phyloP scores from a whole-genome alignment of 2,113 vertebrate genomes.

The Excalfactoria chinensis region DNA sequence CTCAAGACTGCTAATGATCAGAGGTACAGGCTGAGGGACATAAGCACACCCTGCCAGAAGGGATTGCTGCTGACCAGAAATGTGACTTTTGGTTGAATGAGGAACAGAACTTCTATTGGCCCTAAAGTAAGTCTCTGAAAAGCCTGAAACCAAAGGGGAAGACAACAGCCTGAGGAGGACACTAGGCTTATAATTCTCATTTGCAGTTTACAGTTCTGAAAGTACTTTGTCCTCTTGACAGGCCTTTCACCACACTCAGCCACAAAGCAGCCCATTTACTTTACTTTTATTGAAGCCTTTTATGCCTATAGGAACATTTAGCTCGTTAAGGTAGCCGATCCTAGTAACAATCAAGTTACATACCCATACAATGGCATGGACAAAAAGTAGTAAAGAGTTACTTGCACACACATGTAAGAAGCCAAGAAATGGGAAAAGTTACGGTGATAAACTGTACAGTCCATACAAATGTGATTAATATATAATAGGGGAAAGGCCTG shows the following conservation, averaged over 20 bases:
- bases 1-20: not conserved
- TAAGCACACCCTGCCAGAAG: not conserved
- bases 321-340: not conserved
- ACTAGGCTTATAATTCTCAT: slow-evolving; percentile 3
- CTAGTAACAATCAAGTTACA: not conserved
- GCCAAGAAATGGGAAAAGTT: not conserved
- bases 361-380: not conserved
- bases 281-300: not conserved
- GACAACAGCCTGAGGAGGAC: not conserved
- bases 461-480: not conserved
- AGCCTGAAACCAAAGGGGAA: not conserved
- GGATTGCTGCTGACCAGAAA: not conserved
- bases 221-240: not conserved
- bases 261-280: slow-evolving; percentile 12
- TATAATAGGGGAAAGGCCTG: not conserved
- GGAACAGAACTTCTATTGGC: not conserved
- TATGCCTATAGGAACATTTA: not conserved
- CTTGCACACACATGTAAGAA: not conserved
- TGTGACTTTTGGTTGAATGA: not conserved
- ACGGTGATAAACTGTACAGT: not conserved
- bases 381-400: not conserved
- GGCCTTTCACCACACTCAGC: not conserved
- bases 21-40: not conserved
- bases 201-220: not conserved
- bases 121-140: not conserved